These are phyloP conservation scores for Ericerus pela DNA, from an alignment of 1,140 invertebrate species.

Conservation along the genomic window DNA sequence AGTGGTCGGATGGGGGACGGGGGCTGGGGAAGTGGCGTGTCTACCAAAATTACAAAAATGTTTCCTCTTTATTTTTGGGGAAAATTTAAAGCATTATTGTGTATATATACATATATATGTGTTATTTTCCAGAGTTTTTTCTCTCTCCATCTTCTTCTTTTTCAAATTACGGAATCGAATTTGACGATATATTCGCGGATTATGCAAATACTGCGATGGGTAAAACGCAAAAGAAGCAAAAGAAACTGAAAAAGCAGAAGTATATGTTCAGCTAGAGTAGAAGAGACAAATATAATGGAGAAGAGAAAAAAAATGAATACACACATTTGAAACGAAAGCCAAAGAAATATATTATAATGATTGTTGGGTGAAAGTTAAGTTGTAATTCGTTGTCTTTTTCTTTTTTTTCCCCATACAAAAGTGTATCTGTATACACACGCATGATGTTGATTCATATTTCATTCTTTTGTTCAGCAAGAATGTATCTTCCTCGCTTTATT, in stretches of 20 bases:
- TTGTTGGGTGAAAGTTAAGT: no score
- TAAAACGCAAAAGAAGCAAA: neutral
- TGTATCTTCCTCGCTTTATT: no score
- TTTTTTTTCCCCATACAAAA: no score
- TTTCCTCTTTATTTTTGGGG: constrained; percentile 9
- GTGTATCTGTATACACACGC: no score
- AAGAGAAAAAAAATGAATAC: neutral
- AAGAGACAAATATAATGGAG: neutral
- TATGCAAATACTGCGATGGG: neutral
- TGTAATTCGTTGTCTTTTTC: no score
- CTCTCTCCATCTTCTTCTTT: no score
- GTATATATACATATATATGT: neutral
- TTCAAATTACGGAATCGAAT: constrained; percentile 1
- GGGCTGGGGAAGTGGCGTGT: neutral
- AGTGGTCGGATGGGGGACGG: no score
- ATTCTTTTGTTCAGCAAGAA: no score
- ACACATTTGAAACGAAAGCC: neutral
- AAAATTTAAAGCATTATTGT: constrained; percentile 9
- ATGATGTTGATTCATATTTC: no score
- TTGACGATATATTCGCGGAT: constrained; percentile 12
- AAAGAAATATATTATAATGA: no score
- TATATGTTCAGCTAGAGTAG: neutral
- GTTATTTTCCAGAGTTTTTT: neutral
- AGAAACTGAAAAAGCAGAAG: neutral
- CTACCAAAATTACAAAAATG: constrained; percentile 11